Base-by-base conservation (phyloP, 2,113 vertebrate species). In the Furnarius figulus region DNA sequence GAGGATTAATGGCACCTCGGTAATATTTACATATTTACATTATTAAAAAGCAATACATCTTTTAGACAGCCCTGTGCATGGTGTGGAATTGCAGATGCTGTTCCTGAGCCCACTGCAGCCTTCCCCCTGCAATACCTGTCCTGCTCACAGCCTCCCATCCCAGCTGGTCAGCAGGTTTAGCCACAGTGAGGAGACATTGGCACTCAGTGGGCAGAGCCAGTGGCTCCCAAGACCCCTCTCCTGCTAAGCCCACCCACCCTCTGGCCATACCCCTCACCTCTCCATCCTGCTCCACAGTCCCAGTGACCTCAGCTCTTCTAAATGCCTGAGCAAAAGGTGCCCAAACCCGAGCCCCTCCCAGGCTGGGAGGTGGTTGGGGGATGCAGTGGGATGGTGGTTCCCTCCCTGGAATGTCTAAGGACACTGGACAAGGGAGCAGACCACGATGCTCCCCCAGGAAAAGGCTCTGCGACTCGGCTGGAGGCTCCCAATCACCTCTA, bases 21-120 rank as follows among this genome's bases (percentile, higher is more conserved):
- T 97, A 93, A 95, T 95, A 96, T 96, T 97, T 97, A 93, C 97
- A 97, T 97, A 97, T 97, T 97, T 97, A 96, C 93, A 94, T 96
- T 91, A 97, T 97, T 97, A 97, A 97, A 96, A 91, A 85, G 95
- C 77, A 83, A 96, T 92, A 67, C 46, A 70, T 97, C 96, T 96
- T 94, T 81, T 12, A 73, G 96, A 92, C 95, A 96, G 86, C 65
- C 37, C 66, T 1, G 3, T 15, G 77, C 80, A 22, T 81, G 88
- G 96, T 84, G 88, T 90, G 13, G 95, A 93, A 97, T 96, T 88
- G 80, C 94, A 92, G 95, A 96, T 95, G 79, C 25, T 59, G 50
- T 7, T 93, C 66, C 88, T 24, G 42, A 75, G 42, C 70, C 80
- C 73, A 9, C 31, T 2, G 3, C 61, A 88, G 85, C 50, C 82